Conservation (phyloP, 2,113 vertebrate genomes). For the Pseudorectes ferrugineus region DNA sequence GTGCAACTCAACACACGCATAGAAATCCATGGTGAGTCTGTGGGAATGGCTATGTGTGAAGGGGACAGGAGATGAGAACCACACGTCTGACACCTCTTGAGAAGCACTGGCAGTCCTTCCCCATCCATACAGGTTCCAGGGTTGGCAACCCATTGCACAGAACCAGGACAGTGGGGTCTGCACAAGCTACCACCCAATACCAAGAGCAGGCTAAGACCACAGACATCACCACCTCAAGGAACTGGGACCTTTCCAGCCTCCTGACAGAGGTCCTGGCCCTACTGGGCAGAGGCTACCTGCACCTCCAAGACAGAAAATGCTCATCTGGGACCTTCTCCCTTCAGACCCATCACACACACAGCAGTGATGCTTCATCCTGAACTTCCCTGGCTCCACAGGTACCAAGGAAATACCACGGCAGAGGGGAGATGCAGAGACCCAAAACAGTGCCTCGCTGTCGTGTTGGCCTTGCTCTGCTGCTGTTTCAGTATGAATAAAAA, state of each 20-base stretch:
- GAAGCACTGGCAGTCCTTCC: not conserved
- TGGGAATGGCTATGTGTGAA: accelerated
- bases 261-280: not conserved
- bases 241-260: not conserved
- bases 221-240: not conserved
- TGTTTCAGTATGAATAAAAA: not conserved
- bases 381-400: not conserved
- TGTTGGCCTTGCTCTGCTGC: not conserved
- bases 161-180: not conserved
- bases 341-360: not conserved
- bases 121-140: not conserved
- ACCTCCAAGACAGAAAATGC: not conserved
- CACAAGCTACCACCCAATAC: not conserved
- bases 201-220: not conserved
- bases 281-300: not conserved
- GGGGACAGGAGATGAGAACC: not conserved
- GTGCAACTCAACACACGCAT: not conserved
- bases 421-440: not conserved
- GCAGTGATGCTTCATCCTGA: not conserved
- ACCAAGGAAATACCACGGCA: accelerated
- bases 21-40: not conserved
- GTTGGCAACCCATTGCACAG: not conserved
- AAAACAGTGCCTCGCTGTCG: accelerated
- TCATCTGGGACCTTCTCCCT: not conserved
- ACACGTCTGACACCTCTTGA: accelerated